These are phyloP conservation scores for Delichon dasypus DNA, from an alignment of 2,797 vertebrate genomes.

Conservation along the genomic window DNA sequence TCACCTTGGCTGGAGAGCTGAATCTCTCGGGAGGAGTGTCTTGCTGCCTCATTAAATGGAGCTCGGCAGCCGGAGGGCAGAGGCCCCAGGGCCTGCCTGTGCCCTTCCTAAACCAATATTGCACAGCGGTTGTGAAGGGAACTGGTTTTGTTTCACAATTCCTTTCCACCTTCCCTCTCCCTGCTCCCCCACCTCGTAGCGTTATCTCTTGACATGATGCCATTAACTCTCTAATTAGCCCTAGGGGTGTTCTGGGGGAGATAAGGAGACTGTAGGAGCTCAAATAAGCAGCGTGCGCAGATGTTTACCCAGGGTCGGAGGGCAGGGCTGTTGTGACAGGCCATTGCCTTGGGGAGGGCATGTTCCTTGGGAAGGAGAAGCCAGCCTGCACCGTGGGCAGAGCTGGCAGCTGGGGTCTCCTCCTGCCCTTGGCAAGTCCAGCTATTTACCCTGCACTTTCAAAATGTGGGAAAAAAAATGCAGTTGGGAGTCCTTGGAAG, in stretches of 20 bases:
- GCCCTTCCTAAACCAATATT: conserved; percentile 44
- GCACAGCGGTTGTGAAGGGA: conserved; percentile 41
- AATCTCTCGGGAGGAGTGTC: neutral
- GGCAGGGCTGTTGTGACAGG: conserved; percentile 76
- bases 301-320: conserved; percentile 77
- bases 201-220: conserved; percentile 59
- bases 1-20: conserved; percentile 23
- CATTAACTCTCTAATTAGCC: conserved; percentile 75
- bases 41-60: conserved; percentile 12
- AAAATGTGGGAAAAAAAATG: accelerated
- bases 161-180: conserved; percentile 41
- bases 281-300: conserved; percentile 68
- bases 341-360: conserved; percentile 32
- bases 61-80: neutral
- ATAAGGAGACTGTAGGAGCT: conserved; percentile 56
- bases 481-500: neutral
- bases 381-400: neutral
- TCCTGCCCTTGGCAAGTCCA: neutral
- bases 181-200: neutral
- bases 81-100: neutral
- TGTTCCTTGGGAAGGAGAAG: conserved; percentile 5
- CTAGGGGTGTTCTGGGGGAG: conserved; percentile 62
- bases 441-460: neutral
- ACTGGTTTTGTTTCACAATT: conserved; percentile 63
- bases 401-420: neutral